Percentiles rank a stretch among this genome's conserved stretches.
phyloP scores from a whole-genome alignment of 2,113 vertebrate species.

The Actinemys pallida region DNA sequence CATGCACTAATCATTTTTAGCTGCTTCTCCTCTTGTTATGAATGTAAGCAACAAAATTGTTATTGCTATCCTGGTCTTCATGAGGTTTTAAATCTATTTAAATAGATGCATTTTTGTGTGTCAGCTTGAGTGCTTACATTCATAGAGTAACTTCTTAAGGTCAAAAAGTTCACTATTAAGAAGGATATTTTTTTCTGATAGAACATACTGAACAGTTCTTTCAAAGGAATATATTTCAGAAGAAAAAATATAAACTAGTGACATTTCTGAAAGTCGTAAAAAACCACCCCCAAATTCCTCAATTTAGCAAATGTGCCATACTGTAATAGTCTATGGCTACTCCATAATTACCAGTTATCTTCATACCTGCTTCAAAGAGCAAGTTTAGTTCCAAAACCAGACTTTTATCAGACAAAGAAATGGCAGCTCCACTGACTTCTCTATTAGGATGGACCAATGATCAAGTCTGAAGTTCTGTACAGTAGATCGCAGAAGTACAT shows the following conservation, averaged over 20 bases:
- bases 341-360: background rate
- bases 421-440: background rate
- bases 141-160: background rate
- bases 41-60: background rate
- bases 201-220: background rate
- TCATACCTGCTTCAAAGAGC: background rate
- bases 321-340: background rate
- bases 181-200: background rate
- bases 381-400: background rate
- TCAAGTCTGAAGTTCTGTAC: background rate
- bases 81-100: background rate
- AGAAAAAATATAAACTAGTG: background rate
- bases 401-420: background rate
- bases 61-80: background rate
- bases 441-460: background rate
- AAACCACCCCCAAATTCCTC: background rate
- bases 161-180: constrained; percentile 30
- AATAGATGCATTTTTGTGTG: background rate
- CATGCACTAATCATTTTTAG: background rate
- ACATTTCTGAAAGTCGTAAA: background rate
- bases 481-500: background rate
- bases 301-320: background rate
- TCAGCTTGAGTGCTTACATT: background rate
- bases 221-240: background rate
- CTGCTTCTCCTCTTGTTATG: background rate